These are phyloP conservation scores for Teleogryllus occipitalis DNA, from an alignment of 1,140 invertebrate genomes.

Conservation along the genomic window DNA sequence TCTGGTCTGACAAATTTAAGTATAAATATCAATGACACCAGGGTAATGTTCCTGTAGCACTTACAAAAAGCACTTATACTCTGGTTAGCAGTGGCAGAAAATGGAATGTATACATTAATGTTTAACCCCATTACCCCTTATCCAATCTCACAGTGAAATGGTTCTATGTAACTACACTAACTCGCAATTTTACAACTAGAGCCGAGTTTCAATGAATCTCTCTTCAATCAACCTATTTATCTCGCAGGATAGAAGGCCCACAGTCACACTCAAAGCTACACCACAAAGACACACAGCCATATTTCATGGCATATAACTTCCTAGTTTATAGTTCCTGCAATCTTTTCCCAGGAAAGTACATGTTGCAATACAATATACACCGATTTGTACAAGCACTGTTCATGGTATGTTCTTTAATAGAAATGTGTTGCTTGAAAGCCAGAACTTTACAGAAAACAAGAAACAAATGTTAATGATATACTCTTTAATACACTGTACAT, in stretches of 20 bases:
- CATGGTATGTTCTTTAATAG: neutral
- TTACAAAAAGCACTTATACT: neutral
- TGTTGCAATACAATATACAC: conserved; percentile 10
- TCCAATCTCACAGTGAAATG: conserved; percentile 19
- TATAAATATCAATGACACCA: too few species aligned
- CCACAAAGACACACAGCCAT: conserved; percentile 13
- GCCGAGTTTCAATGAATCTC: conserved; percentile 13
- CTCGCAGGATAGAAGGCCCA: conserved; percentile 13
- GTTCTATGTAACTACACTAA: conserved; percentile 13
- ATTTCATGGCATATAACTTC: neutral
- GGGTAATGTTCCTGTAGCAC: neutral
- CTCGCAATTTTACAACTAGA: conserved; percentile 19
- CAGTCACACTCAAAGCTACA: conserved; percentile 21
- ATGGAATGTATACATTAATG: conserved; percentile 20
- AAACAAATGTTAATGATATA: neutral
- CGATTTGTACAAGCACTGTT: conserved; percentile 10
- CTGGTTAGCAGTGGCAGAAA: conserved; percentile 16
- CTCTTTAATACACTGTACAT: neutral
- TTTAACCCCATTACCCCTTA: neutral
- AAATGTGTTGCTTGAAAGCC: conserved; percentile 11
- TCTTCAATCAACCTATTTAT: conserved; percentile 10
- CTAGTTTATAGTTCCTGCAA: neutral
- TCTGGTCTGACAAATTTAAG: neutral
- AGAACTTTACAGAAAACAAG: neutral
- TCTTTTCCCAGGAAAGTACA: neutral